These are phyloP conservation scores for Patella vulgata DNA, from an alignment of 1,140 invertebrate genomes.

Conservation along the genomic window DNA sequence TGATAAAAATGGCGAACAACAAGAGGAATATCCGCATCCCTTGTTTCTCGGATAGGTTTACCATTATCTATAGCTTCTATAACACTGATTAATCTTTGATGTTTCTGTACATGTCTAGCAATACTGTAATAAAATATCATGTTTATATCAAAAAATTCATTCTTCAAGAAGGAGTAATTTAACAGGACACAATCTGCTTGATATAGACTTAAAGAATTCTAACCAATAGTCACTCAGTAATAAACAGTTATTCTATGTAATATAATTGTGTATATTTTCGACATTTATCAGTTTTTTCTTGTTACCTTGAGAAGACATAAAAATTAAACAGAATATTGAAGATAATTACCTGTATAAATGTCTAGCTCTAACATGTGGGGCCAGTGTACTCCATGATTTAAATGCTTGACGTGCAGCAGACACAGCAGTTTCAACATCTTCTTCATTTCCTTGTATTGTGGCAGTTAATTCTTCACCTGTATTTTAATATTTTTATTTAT, in stretches of 20 bases:
- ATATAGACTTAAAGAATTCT: too few relatives aligned
- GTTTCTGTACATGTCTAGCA: slow-evolving; percentile 69
- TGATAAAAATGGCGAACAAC: slow-evolving; percentile 68
- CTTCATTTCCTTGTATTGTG: slow-evolving; percentile 56
- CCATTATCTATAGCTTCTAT: slow-evolving; percentile 68
- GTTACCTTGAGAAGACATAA: too few relatives aligned
- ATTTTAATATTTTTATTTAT: too few relatives aligned
- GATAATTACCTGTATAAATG: slow-evolving; percentile 69
- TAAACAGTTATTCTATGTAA: too few relatives aligned
- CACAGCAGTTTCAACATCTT: slow-evolving; percentile 62
- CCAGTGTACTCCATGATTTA: slow-evolving; percentile 62
- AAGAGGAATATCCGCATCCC: slow-evolving; percentile 66
- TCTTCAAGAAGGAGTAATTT: too few relatives aligned
- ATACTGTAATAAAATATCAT: slow-evolving; percentile 55
- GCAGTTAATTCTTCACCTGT: slow-evolving; percentile 58
- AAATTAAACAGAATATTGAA: too few relatives aligned
- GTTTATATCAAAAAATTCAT: background rate
- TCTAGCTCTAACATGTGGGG: slow-evolving; percentile 64
- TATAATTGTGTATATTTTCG: too few relatives aligned
- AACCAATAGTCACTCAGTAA: too few relatives aligned
- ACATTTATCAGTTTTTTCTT: too few relatives aligned
- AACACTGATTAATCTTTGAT: slow-evolving; percentile 65
- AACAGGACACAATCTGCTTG: too few relatives aligned
- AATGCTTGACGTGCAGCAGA: slow-evolving; percentile 62
- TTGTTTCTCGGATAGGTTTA: slow-evolving; percentile 64